These are phyloP conservation scores for Rhinatrema bivittatum DNA, from an alignment of 2,797 vertebrate species.

Conservation along the genomic window DNA sequence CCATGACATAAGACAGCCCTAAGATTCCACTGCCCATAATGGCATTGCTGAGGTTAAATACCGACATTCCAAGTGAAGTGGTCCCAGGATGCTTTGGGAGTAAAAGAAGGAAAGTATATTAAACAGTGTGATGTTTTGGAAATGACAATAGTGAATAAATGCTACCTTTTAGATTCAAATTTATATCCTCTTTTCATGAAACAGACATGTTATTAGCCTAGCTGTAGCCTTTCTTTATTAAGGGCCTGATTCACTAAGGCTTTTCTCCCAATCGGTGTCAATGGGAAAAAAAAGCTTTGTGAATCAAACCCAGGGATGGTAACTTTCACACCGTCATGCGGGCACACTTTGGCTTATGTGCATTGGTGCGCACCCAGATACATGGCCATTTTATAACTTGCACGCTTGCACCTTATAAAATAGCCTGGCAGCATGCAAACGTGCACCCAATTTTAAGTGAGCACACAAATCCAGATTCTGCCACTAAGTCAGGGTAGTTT, in stretches of 20 bases:
- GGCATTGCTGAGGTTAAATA: slow-evolving; percentile 93
- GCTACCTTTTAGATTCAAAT: not conserved
- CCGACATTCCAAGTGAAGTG: slow-evolving; percentile 87
- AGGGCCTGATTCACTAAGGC: not conserved
- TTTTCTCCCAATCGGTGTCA: no score
- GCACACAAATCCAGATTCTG: no score
- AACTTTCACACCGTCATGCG: no score
- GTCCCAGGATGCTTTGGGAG: slow-evolving; percentile 77
- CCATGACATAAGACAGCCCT: slow-evolving; percentile 93
- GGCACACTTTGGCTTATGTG: no score
- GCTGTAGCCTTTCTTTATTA: not conserved
- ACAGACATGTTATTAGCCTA: not conserved
- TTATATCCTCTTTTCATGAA: not conserved
- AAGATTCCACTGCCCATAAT: slow-evolving; percentile 98
- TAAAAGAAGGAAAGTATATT: slow-evolving; percentile 6
- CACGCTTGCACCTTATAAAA: no score
- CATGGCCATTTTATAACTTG: no score
- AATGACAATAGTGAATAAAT: not conserved
- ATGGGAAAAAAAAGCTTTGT: no score
- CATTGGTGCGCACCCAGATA: no score
- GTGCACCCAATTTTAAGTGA: no score
- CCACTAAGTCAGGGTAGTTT: no score
- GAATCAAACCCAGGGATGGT: no score
- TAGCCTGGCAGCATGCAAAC: no score
- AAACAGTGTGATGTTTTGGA: slow-evolving; percentile 3